Evolutionary conservation across 2,888 invertebrate species (phyloP), one percentile per base, ranked within the genome.

Genomic region (Drosophila acutilabella): DNA sequence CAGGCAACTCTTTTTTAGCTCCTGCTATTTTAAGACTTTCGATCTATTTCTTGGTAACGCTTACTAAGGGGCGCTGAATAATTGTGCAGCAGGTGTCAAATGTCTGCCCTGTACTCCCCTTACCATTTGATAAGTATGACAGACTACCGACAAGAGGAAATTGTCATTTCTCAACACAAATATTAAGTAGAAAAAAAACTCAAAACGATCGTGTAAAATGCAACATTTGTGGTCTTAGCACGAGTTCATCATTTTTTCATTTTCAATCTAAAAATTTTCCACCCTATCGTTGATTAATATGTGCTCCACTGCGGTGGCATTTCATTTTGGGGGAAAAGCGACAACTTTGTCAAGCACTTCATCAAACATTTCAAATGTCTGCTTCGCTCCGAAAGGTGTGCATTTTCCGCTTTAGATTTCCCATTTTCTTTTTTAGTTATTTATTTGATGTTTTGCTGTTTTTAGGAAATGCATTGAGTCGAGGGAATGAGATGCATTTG

Each of bases 71-170:
- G 65, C 87, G 74, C 79, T 89, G 85, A 88, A 78, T 81, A 88
- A 89, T 88, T 83, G 76, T 72, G 75, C 74, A 78, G 88, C 87
- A 88, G 87, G 87, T 88, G 87, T 89, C 86, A 82, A 80, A 79
- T 87, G 83, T 88, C 86, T 75, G 20, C 47, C 42, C 57, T 13
- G 13, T 13, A 36, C 36, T 36, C 13, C 52, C 53, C 47, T 23
- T 47, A n/a, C 16, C 33, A 10, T 30, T 41, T n/a, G 41, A 41
- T 42, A 42, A 42, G 53, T 74, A 66, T 72, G 78, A 77, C 73
- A 72, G 52, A 70, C 41, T 50, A 26, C 48, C 58, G 60, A 52
- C 50, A 23, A 56, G 54, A 71, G 79, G 74, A 84, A 77, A 84
- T 71, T 70, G 74, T 83, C 71, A 86, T 84, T 82, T 85, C 74